Base-by-base conservation (phyloP, 2,113 vertebrate genomes). In the Pygoscelis antarcticus region DNA sequence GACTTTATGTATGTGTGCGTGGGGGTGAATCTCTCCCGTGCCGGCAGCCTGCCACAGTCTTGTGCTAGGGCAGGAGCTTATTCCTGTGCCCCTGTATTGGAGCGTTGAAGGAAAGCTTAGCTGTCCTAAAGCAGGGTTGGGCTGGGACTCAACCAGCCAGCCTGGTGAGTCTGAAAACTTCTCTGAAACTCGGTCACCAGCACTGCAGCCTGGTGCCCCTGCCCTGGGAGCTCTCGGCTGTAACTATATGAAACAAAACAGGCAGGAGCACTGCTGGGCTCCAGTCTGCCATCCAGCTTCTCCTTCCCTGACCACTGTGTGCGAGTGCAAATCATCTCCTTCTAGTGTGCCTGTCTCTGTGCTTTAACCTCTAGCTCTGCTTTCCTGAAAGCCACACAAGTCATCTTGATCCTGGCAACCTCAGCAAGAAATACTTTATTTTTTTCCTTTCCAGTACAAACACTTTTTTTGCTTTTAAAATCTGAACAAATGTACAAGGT, bases 391-490 rank as follows among this genome's bases (percentile, higher is more conserved):
- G 51, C 68, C 71, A 71, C 40, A 23, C 49, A 16, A 52, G 23
- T 34, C 2, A 26, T 61, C 87, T 68, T 60, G 36, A 51, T 96
- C 38, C 54, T 78, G 66, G 64, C 92, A 94, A 94, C 80, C 76
- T 87, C 86, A 74, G 70, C 76, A 79, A 90, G 88, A 93, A 93
- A 86, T 69, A 86, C 71, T 94, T 88, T 92, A 84, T 93, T 75
- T 90, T 86, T 81, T 76, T 58, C 19, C 38, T 93, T 91, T 92
- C 80, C 86, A 76, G 65, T 97, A 97, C 93, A 97, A 97, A 94
- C 69, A 65, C 13, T 44, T 68, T 76, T 93, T 96, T 42, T 83
- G 34, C 65, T 91, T 92, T 94, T 83, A 94, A 94, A 87, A 89
- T 95, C 78, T 80, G 86, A 97, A 93, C 77, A 95, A 95, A 89